A percentile compares a stretch with the other conserved stretches of the same genome.
Evolutionary conservation across 2,113 vertebrate genomes (phyloP).

Genomic region (Bubalus kerabau): DNA sequence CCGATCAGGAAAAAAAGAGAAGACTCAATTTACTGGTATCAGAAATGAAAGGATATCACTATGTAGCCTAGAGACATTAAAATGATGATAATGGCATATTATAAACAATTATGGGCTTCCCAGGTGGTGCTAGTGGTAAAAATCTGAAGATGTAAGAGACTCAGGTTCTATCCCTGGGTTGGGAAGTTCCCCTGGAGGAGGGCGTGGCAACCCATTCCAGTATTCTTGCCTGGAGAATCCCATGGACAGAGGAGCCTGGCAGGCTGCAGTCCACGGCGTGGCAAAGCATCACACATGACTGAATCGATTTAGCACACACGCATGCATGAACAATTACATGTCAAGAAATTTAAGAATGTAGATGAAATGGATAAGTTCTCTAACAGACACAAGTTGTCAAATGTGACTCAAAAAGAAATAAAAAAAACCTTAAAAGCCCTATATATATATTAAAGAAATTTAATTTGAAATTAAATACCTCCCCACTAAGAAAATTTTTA

Average conservation of each 20-base stretch:
- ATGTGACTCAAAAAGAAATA: neutral
- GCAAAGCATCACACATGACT: neutral
- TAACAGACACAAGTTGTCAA: neutral
- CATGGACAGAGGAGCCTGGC: neutral
- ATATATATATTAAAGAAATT: neutral
- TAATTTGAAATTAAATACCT: neutral
- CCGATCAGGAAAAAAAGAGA: neutral
- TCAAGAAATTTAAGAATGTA: neutral
- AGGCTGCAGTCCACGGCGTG: rapidly evolving
- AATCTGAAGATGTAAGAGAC: neutral
- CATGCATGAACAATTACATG: neutral
- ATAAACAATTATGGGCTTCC: neutral
- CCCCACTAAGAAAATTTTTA: neutral
- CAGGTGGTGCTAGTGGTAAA: neutral
- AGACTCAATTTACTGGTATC: neutral
- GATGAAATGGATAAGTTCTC: neutral
- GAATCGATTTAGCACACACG: neutral
- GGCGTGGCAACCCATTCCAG: neutral
- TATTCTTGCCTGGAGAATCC: neutral
- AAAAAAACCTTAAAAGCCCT: neutral
- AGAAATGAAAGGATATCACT: neutral
- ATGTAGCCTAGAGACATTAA: neutral
- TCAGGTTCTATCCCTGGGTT: neutral
- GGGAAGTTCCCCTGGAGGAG: neutral
- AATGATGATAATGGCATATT: neutral